Evolutionary conservation across 2,888 invertebrate genomes (phyloP), one percentile per base, ranked within the genome.

Genomic region (Spicauda simplicius): DNA sequence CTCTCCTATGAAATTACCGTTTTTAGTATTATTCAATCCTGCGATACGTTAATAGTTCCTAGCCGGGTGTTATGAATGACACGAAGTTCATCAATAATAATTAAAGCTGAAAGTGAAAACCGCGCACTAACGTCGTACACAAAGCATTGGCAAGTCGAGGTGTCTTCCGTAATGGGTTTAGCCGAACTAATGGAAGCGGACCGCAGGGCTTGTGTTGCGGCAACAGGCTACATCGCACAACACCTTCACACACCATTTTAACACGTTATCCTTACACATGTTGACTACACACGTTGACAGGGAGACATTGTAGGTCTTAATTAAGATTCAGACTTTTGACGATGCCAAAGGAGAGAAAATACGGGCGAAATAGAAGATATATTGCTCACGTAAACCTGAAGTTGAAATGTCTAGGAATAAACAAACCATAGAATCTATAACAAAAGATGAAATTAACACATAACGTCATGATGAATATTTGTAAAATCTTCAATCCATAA

Each of bases 121-220:
- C 57, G 6, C 20, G 19, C 57, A 41, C 57, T 57, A 57, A 18
- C 48, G 20, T 8, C n/a, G 14, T 60, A 59, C 64, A 50, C 54
- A 53, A 58, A 60, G 48, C 55, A 55, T 62, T 20, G 37, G 60
- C 30, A 20, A 14, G 66, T 16, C 8, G 67, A 83, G 80, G 82
- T 80, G 82, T 84, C 81, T 82, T 77, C 80, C 73, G 77, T 88
- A 90, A 88, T 87, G 83, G 85, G 80, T 87, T 88, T 84, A 85
- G 79, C 81, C 79, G 75, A 80, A 79, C 86, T 88, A 90, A 90
- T 90, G 90, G 90, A 88, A 85, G 80, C 75, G 77, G 81, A 87
- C 90, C 90, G 82, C 90, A 87, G 77, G 80, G 81, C 85, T 80
- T 83, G 79, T 83, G 84, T 82, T 88, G 88, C 76, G 87, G 86